Base-by-base conservation (phyloP, 1,140 invertebrate species). In the Pseudomyrmex concolor region DNA sequence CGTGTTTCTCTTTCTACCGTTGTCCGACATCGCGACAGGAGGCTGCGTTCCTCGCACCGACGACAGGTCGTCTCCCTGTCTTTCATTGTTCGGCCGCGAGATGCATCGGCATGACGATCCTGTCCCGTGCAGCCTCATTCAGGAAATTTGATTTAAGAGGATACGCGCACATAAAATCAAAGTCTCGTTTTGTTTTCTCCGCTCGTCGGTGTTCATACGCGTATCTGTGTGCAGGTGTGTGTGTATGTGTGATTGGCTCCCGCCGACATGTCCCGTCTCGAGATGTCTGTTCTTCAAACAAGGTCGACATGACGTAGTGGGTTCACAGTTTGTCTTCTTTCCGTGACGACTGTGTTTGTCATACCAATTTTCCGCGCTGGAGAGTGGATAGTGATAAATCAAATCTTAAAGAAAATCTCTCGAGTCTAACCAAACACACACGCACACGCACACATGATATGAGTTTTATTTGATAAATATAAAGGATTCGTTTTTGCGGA, bases 61-160 rank as follows among this genome's bases (percentile, higher is more conserved):
- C 17, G 63, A 78, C 76, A 59, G 19, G 13, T 50, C 43, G 76
- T 71, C 76, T 80, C 54, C 59, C 54, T 71, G 54, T 71, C 76
- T 34, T 34, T 70, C 76, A 71, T 71, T 80, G 76, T 80, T 78
- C 54, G 2, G 12, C 43, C 34, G 64, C 51, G 76, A 78, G 76
- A 70, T 70, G 76, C 76, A 70, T 78, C 76, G 64, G 15, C 25
- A 78, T 68, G 74, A 77, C 19, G 15, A 78, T 78, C 43, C 76
- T 70, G 76, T 78, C 64, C 54, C 54, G 64, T 48, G 54, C 76
- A 78, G 64, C 43, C 43, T 45, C 51, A 50, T 63, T 57, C 76
- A 8, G n/a, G 64, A 78, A 66, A 59, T 78, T 70, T 59, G 64
- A 78, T 78, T 78, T 78, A 70, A 78, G 76, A 78, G 76, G 76